Evolutionary conservation across 2,113 vertebrate species (phyloP).

Genomic region (Apteryx mantelli): DNA sequence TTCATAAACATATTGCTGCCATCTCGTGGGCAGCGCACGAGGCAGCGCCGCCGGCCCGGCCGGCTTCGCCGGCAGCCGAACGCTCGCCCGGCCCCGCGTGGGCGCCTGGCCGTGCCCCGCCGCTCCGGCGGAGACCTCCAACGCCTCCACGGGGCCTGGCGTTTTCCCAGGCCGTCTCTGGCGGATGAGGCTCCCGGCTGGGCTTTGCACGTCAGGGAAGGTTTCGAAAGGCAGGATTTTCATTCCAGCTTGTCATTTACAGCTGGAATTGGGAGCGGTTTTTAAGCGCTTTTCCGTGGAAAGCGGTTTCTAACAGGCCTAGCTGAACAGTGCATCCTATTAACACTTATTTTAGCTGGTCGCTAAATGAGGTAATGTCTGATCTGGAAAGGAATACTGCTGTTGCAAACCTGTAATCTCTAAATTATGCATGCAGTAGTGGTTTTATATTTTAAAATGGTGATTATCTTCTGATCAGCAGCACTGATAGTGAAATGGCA

Average conservation of each 20-base stretch:
- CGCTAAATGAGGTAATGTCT: slow-evolving; percentile 51
- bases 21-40: slow-evolving; percentile 82
- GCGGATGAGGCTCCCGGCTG: not conserved
- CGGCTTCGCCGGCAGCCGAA: not conserved
- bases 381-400: slow-evolving; percentile 1
- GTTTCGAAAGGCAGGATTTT: no score
- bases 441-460: not conserved
- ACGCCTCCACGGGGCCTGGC: not conserved
- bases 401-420: not conserved
- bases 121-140: not conserved
- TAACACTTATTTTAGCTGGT: not conserved
- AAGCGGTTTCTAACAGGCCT: not conserved
- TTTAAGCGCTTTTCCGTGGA: not conserved
- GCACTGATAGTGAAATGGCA: not conserved
- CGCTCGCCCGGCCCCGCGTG: no score
- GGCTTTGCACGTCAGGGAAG: not conserved
- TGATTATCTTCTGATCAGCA: not conserved
- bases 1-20: slow-evolving; percentile 89
- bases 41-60: slow-evolving; percentile 18
- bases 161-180: not conserved
- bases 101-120: no score
- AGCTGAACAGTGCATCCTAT: not conserved
- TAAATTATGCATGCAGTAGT: not conserved
- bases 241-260: no score
- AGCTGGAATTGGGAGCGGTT: not conserved